phyloP scores from a whole-genome alignment of 2,888 invertebrate genomes.

The Aleiodes leptofemur region DNA sequence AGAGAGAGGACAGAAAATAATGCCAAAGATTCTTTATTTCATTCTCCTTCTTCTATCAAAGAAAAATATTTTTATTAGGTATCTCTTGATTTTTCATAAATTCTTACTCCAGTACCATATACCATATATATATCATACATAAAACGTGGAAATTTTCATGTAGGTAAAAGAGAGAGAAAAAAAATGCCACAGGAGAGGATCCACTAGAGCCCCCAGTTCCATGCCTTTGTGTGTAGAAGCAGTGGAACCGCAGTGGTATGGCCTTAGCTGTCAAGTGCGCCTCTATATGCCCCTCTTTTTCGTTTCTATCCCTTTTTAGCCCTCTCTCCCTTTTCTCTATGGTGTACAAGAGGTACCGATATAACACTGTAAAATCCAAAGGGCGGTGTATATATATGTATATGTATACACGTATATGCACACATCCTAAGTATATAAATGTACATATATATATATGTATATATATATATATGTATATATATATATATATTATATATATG shows the following conservation, averaged over 20 bases:
- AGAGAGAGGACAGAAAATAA: conserved; percentile 11
- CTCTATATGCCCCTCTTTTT: conserved; percentile 47
- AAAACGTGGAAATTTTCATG: conserved; percentile 28
- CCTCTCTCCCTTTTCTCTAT: conserved; percentile 11
- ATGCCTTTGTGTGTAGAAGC: conserved; percentile 60
- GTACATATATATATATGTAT: conserved; percentile 15
- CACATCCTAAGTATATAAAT: conserved; percentile 25
- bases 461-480: conserved; percentile 10
- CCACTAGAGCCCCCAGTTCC: conserved; percentile 42
- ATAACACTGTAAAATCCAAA: conserved; percentile 30
- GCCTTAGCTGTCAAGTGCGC: conserved; percentile 60
- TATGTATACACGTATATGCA: not conserved
- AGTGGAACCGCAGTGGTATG: conserved; percentile 48
- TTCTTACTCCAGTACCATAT: conserved; percentile 3
- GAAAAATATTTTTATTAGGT: conserved; percentile 25
- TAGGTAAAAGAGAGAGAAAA: conserved; percentile 29
- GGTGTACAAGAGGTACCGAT: conserved; percentile 27
- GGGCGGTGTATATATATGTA: conserved; percentile 41
- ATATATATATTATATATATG: conserved; percentile 20
- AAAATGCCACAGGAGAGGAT: conserved; percentile 25
- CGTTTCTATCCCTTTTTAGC: conserved; percentile 30
- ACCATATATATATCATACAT: too few relatives aligned
- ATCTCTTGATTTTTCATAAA: conserved; percentile 26
- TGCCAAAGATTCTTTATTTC: not conserved
- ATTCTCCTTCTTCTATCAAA: conserved; percentile 10